Evolutionary conservation across 1,140 invertebrate species (phyloP), one percentile per base, ranked within the genome.

Genomic region (Maniola jurtina): DNA sequence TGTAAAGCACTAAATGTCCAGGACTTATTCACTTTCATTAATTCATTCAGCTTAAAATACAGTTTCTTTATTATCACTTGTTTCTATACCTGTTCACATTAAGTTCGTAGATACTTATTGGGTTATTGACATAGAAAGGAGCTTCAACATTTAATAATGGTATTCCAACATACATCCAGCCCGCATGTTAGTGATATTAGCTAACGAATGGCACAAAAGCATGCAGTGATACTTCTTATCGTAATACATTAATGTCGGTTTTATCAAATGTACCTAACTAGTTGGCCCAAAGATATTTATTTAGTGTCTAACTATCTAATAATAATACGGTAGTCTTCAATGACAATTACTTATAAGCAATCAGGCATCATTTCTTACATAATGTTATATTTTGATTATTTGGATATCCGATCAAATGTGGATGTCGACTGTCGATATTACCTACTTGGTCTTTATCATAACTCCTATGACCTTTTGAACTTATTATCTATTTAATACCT

Each of bases 241-340:
- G 61, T 64, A 74, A 54, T 76, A 83, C 76, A 82, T 81, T 76
- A 82, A 73, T 81, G 81, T 70, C 70, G 57, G 70, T 77, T 74
- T 86, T 85, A 89, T 89, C 84, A 76, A 75, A 67, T 75, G 65
- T 40, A 70, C 52, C 60, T 72, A n/a, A n/a, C n/a, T n/a, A 71
- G 76, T 80, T 78, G 75, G 73, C 70, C 71, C 61, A 71, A 62
- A 72, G 61, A 69, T 55, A 76, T 78, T 76, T 78, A 68, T 63
- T 64, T 74, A 69, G 64, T 58, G 57, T 72, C 68, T 74, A 57
- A 77, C 54, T 70, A 40, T 25, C 25, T 25, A 2, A 25, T 25
- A 25, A 25, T 25, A 25, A 25, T 4, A 25, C 25, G 25, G 25
- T 25, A 25, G 25, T 25, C 25, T 25, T 25, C 25, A 25, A 25